These are phyloP conservation scores for Linepithema humile DNA, from an alignment of 1,140 invertebrate genomes.

Conservation along the genomic window DNA sequence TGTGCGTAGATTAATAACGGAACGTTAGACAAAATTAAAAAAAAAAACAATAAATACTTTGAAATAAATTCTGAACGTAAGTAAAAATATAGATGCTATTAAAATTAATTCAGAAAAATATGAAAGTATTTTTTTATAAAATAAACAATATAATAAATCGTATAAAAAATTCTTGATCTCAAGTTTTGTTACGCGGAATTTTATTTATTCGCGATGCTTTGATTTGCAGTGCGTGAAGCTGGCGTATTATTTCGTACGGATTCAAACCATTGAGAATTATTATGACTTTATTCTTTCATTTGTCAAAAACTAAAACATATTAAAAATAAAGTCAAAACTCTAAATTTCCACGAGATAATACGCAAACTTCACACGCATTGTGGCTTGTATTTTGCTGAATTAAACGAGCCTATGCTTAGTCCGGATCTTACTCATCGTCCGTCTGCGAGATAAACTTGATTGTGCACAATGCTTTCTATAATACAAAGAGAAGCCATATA, in stretches of 20 bases:
- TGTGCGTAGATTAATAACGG: neutral
- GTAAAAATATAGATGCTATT: neutral
- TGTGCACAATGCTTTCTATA: neutral
- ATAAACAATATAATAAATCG: neutral
- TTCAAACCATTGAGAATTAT: too few species aligned
- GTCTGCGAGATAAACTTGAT: neutral
- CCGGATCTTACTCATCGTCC: slow-evolving; percentile 15
- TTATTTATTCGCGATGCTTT: neutral
- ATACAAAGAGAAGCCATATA: neutral
- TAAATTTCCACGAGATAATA: too few species aligned
- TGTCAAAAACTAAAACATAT: too few species aligned
- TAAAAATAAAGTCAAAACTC: too few species aligned
- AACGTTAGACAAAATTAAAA: neutral
- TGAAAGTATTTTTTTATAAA: too few species aligned
- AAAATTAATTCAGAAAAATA: neutral
- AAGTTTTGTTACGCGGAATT: neutral
- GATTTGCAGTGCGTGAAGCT: too few species aligned
- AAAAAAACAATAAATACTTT: neutral
- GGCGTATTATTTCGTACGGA: too few species aligned
- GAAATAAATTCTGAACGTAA: neutral
- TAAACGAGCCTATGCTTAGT: neutral
- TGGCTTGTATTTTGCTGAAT: neutral
- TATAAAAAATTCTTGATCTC: neutral
- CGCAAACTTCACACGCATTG: too few species aligned
- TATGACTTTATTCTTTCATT: too few species aligned